These are phyloP conservation scores for Dysmachus trigonus DNA, from an alignment of 2,888 invertebrate genomes.

Conservation along the genomic window DNA sequence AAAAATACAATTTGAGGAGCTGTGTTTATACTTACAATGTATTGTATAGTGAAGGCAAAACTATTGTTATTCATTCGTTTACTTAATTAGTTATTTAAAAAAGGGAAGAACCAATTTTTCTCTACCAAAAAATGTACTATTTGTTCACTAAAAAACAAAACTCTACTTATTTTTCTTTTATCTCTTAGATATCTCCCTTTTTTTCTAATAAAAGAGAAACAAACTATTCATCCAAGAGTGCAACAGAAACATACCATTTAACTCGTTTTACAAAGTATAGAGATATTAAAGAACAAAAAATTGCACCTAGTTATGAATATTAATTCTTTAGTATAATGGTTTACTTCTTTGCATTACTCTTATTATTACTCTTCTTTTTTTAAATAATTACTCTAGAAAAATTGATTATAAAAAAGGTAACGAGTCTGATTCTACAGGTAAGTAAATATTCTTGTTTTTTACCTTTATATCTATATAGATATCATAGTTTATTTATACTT, in stretches of 20 bases:
- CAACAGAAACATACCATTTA: background rate
- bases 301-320: conserved; percentile 18
- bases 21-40: background rate
- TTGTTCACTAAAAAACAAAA: conserved; percentile 14
- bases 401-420: conserved; percentile 49
- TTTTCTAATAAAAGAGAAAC: background rate
- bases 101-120: background rate
- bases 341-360: conserved; percentile 18
- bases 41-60: background rate
- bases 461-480: conserved; percentile 38
- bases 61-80: conserved; percentile 12
- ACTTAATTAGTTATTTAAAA: background rate
- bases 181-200: background rate
- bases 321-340: conserved; percentile 17
- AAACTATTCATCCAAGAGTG: conserved; percentile 4
- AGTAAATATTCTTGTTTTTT: conserved; percentile 45
- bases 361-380: conserved; percentile 39
- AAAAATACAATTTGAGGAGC: background rate
- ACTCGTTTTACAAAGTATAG: background rate
- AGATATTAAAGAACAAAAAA: conserved; percentile 16
- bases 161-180: background rate
- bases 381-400: conserved; percentile 47
- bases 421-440: conserved; percentile 44
- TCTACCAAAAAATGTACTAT: background rate
- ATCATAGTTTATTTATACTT: conserved; percentile 39